phyloP scores from a whole-genome alignment of 2,797 vertebrate species.

The Sebastolobus alascanus region DNA sequence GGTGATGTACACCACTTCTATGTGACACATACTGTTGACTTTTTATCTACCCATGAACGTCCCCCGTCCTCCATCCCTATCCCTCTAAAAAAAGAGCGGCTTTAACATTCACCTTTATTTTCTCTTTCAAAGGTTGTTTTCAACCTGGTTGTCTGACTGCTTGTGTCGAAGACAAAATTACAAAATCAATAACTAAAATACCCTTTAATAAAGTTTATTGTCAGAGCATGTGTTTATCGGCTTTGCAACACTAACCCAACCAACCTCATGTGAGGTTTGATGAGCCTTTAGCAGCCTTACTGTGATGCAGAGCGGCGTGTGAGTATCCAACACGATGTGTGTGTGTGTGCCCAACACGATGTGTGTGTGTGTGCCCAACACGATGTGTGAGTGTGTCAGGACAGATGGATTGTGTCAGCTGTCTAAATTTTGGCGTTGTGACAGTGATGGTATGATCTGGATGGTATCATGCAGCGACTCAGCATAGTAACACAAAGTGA shows the following conservation, averaged over 20 bases:
- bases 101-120: too few species aligned
- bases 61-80: too few species aligned
- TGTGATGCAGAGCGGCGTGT: background rate
- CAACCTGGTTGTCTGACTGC: background rate
- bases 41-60: too few species aligned
- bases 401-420: constrained; percentile 38
- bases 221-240: background rate
- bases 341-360: background rate
- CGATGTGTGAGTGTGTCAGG: background rate
- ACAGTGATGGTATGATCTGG: constrained; percentile 30
- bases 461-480: constrained; percentile 5
- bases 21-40: too few species aligned
- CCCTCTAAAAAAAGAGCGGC: too few species aligned
- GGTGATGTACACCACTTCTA: too few species aligned
- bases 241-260: background rate
- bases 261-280: constrained; percentile 6
- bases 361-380: background rate
- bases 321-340: background rate
- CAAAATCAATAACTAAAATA: background rate
- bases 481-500: constrained; percentile 13
- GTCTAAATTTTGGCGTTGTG: constrained; percentile 13
- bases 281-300: constrained; percentile 6
- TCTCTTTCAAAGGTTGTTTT: background rate
- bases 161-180: background rate
- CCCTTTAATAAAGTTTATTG: background rate